A percentile compares a stretch with the other conserved stretches of the same genome.
Evolutionary conservation across 2,797 vertebrate species (phyloP).

Genomic region (Cryptoblepharus egeriae): DNA sequence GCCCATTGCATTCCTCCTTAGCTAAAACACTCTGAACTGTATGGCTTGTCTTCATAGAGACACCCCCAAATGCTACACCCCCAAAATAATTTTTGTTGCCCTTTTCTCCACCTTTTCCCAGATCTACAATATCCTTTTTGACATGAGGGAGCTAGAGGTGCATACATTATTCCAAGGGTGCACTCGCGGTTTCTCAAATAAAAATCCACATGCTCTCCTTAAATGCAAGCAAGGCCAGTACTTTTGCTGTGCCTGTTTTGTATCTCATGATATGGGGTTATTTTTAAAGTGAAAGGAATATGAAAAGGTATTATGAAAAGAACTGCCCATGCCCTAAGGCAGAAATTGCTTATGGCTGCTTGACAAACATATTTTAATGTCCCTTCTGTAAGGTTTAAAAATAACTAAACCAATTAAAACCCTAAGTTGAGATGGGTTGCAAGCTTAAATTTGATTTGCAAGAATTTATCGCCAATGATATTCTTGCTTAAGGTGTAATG

Average conservation of each 20-base stretch:
- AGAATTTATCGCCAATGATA: conserved; percentile 48
- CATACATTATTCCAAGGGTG: too few species aligned
- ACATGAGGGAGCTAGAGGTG: too few species aligned
- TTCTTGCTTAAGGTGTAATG: conserved; percentile 37
- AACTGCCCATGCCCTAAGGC: conserved; percentile 62
- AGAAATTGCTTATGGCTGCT: conserved; percentile 39
- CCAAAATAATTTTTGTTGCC: too few species aligned
- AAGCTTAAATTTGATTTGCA: conserved; percentile 49
- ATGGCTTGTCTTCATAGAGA: too few species aligned
- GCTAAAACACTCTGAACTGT: too few species aligned
- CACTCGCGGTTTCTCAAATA: conserved; percentile 30
- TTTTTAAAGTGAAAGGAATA: conserved; percentile 49
- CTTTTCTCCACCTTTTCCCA: too few species aligned
- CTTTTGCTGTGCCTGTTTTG: conserved; percentile 32
- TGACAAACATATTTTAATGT: conserved; percentile 71
- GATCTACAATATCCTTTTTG: too few species aligned
- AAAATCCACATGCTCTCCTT: conserved; percentile 64
- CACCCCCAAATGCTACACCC: too few species aligned
- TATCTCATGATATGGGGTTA: conserved; percentile 45
- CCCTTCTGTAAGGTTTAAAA: conserved; percentile 68
- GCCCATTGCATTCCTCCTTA: too few species aligned
- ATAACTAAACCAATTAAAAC: conserved; percentile 66
- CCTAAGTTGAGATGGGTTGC: conserved; percentile 46
- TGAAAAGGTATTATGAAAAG: conserved; percentile 58
- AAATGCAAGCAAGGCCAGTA: conserved; percentile 35